Evolutionary conservation across 1,140 invertebrate genomes (phyloP), one percentile per base, ranked within the genome.

Genomic region (Ostrea edulis): DNA sequence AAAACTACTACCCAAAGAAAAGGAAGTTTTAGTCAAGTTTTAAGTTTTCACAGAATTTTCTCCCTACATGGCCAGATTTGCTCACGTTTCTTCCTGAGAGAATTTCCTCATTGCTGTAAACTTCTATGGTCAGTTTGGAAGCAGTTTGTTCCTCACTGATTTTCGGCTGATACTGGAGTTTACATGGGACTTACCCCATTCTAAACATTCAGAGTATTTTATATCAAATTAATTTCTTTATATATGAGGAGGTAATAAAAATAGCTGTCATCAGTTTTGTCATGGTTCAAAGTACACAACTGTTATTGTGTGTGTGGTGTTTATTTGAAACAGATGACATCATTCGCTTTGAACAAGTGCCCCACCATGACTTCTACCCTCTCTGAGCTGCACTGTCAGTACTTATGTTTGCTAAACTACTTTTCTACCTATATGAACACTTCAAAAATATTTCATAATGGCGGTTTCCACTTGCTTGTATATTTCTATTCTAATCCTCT

Each of bases 1-100:
- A 77, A n/a, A 14, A 77, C 68, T 77, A 25, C 25, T 77, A 77
- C 25, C 68, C 25, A 77, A 77, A 77, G 29, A 77, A 77, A 77
- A 25, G 68, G 29, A 77, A 25, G 9, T 35, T 77, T 77, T 14
- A 29, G 29, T 20, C 54, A 68, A 11, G 25, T 25, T 77, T 35
- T 29, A 14, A 77, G 11, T 12, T 77, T 77, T 77, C 25, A 9
- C 68, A 77, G 68, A 77, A 35, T 35, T 77, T 29, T 12, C 29
- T 77, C 14, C n/a, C 7, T 62, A 7, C n/a, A 62, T 44, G 35
- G 1, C 35, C 2, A 44, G 5, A 44, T 44, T 44, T 1, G 35
- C 35, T 44, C 5, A 44, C 35, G n/a, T 44, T 44, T 44, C 5
- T 44, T 44, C 35, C 35, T 44, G 35, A 44, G 35, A 44, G 5